Evolutionary conservation across 2,113 vertebrate species (phyloP), one percentile per base, ranked within the genome.

Genomic region (Vulpes vulpes): DNA sequence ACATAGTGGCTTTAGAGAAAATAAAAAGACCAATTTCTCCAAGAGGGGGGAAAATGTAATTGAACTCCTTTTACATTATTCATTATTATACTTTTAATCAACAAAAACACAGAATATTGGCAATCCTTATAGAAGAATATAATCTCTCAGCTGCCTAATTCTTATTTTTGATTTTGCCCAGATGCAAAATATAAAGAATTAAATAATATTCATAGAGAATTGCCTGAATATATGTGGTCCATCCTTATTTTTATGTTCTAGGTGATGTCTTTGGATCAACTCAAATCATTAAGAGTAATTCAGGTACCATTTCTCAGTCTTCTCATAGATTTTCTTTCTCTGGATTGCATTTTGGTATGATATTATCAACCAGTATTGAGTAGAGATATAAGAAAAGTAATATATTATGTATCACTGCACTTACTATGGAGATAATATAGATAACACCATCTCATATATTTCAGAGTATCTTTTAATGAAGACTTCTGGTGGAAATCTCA

Each of bases 1-100:
- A 57, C 35, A 51, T 51, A 73, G 1, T 90, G 35, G 9, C 53
- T 97, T 88, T 78, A 82, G 76, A 97, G 27, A 95, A 97, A 95
- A 27, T 67, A 49, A 74, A 32, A 90, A 23, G 35, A 81, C 23
- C 3, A 43, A 35, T 49, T 1, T 14, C 19, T 71, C 71, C 76
- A 95, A 32, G 89, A 96, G 80, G 53, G n/a, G n/a, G 78, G 79
- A 90, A 97, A 49, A 20, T 8, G 11, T 55, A 89, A 94, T 32
- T 78, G 74, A 85, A 84, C 1, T 14, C 79, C 1, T 57, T 87
- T 93, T 87, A 6, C 57, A n/a, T 94, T 62, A 38, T 82, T 86
- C 27, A 81, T 89, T 30, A 87, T 35, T 49, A 71, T 4, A 83
- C 15, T 67, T 94, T 86, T 38, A 83, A 60, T 96, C 65, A 89